Evolutionary conservation across 1,140 invertebrate species (phyloP).

Genomic region (Parasteatoda tepidariorum): DNA sequence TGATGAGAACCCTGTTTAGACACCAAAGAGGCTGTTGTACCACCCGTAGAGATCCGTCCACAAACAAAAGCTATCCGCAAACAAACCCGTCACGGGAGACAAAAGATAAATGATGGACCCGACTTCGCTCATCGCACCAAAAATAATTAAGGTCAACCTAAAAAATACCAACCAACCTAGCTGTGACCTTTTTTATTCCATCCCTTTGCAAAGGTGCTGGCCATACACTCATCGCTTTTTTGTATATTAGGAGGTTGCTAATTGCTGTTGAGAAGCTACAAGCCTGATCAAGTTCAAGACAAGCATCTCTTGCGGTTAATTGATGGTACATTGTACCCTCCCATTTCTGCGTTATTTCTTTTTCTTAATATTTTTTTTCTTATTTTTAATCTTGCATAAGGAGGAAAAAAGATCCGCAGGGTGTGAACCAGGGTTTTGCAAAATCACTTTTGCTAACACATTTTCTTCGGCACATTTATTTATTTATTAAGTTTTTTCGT

Average conservation of each 20-base stretch:
- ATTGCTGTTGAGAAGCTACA: conserved; percentile 48
- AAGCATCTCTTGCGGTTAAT: conserved; percentile 40
- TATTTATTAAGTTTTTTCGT: no score
- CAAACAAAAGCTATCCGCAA: neutral
- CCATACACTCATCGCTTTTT: conserved; percentile 1
- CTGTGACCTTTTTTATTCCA: conserved; percentile 45
- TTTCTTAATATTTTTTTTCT: conserved; percentile 4
- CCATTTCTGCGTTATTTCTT: conserved; percentile 35
- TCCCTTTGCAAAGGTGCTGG: neutral
- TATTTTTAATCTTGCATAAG: neutral
- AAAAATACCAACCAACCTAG: conserved; percentile 14
- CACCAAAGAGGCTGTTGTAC: conserved; percentile 13
- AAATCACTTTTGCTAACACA: conserved; percentile 25
- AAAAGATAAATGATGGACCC: conserved; percentile 26
- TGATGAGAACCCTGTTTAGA: neutral
- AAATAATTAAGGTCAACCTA: conserved; percentile 60
- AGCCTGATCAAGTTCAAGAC: conserved; percentile 5
- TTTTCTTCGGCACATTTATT: neutral
- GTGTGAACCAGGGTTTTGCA: neutral
- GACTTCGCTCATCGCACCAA: conserved; percentile 37
- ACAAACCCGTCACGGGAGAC: neutral
- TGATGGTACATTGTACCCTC: conserved; percentile 32
- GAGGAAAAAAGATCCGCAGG: neutral
- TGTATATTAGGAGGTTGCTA: conserved; percentile 5
- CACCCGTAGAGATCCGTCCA: conserved; percentile 34